Evolutionary conservation across 2,888 invertebrate genomes (phyloP).

Genomic region (Agriopis leucophaearia): DNA sequence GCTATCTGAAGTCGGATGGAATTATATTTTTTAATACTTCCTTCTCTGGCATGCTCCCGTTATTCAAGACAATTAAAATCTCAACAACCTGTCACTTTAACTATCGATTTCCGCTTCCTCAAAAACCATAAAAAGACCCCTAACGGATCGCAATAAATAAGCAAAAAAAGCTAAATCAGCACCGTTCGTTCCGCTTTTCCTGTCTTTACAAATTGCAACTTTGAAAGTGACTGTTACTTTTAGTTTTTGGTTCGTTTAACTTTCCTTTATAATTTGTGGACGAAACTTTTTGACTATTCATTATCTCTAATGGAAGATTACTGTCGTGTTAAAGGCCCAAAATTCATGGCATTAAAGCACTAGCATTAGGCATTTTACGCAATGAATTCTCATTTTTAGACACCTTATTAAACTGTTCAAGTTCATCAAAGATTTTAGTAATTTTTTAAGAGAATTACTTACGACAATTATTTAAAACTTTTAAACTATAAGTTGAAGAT

Average conservation of each 20-base stretch:
- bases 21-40: not conserved
- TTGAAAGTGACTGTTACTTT: constrained; percentile 40
- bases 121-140: constrained; percentile 55
- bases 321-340: constrained; percentile 2
- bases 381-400: constrained; percentile 2
- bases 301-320: constrained; percentile 20
- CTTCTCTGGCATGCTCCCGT: constrained; percentile 41
- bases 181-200: constrained; percentile 54
- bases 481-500: too few species aligned
- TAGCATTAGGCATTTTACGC: too few species aligned
- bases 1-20: too few species aligned
- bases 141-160: constrained; percentile 55
- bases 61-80: constrained; percentile 49
- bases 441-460: not conserved
- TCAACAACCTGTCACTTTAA: constrained; percentile 57
- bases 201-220: constrained; percentile 44
- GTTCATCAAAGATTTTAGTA: not conserved
- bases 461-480: too few species aligned
- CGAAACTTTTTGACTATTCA: constrained; percentile 18
- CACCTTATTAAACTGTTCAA: not conserved
- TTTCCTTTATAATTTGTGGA: constrained; percentile 12
- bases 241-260: constrained; percentile 14
- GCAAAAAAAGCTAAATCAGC: constrained; percentile 49
- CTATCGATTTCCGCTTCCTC: constrained; percentile 69
- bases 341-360: constrained; percentile 6